Evolutionary conservation across 1,140 invertebrate genomes (phyloP), one percentile per base, ranked within the genome.

Genomic region (Drosophila sturtevanti): DNA sequence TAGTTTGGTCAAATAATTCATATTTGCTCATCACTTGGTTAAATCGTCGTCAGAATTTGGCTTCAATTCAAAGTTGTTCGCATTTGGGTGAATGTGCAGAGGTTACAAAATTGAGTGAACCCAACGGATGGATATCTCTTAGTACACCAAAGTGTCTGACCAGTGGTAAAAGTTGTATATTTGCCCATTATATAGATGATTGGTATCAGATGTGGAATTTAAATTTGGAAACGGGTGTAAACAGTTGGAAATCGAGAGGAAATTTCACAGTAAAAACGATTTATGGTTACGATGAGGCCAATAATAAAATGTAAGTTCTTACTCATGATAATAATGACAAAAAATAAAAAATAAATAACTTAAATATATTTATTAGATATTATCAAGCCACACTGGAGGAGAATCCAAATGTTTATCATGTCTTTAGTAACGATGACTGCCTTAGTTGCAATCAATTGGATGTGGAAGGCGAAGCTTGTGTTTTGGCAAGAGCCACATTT

Each of bases 11-110:
- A 9, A 95, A 95, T 51, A 94, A 95, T 37, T 92, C 94, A 12
- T 93, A 95, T 31, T 82, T 98, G 6, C 92, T 95, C 9, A 94
- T 96, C 0, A 94, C 95, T 18, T 98, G 97, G 97, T 94, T 97
- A 92, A 98, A 98, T 81, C 93, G 98, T 72, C 94, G 96, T 41
- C 98, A 98, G 92, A 98, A 97, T 90, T 86, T 93, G 5, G 86
- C 90, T 63, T 92, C 93, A 52, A 69, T 93, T 5, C 90, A 91
- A 63, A 73, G 65, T 48, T 90, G 87, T 67, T 77, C 41, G 5
- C 37, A 77, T 14, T 10, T 21, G 9, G 87, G 90, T 1, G 69
- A 16, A 10, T 92, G 91, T 11, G 52, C 4, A 0, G 84, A 91
- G 59, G 90, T 85, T 0, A 91, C 61, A 2, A 56, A 80, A 22